A percentile compares a stretch with the other conserved stretches of the same genome.
These are phyloP conservation scores for Clarias batrachus DNA, from an alignment of 2,113 vertebrate species.

Conservation along the genomic window DNA sequence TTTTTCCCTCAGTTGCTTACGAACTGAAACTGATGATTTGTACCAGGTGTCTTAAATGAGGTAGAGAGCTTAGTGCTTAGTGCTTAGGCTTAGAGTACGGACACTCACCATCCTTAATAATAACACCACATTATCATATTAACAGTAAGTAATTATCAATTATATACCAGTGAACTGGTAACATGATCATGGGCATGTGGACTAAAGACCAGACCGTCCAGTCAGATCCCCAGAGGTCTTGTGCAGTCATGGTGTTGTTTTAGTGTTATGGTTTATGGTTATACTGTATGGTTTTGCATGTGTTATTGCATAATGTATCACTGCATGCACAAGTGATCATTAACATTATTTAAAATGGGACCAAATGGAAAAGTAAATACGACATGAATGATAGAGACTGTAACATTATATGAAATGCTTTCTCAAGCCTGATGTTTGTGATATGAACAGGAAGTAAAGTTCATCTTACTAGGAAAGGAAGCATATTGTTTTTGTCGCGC, in stretches of 20 bases:
- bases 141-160: too few relatives aligned
- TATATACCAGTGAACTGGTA: too few relatives aligned
- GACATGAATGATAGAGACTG: neutral
- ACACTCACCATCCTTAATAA: too few relatives aligned
- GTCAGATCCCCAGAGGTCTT: too few relatives aligned
- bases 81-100: neutral
- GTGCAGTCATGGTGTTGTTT: too few relatives aligned
- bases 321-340: neutral
- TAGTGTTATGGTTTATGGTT: too few relatives aligned
- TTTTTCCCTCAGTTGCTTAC: neutral
- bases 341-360: neutral
- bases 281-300: neutral
- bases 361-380: too few relatives aligned
- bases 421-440: neutral
- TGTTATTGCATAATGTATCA: neutral
- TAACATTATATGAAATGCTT: neutral
- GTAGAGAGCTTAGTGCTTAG: neutral
- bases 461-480: neutral
- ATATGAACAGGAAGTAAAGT: neutral
- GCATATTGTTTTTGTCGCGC: slow-evolving; percentile 8
- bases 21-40: neutral
- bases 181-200: too few relatives aligned
- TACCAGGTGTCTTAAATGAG: neutral
- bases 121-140: too few relatives aligned
- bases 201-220: too few relatives aligned